Base-by-base conservation (phyloP, 2,888 invertebrate species). In the Mongoloraphidia duomilia region DNA sequence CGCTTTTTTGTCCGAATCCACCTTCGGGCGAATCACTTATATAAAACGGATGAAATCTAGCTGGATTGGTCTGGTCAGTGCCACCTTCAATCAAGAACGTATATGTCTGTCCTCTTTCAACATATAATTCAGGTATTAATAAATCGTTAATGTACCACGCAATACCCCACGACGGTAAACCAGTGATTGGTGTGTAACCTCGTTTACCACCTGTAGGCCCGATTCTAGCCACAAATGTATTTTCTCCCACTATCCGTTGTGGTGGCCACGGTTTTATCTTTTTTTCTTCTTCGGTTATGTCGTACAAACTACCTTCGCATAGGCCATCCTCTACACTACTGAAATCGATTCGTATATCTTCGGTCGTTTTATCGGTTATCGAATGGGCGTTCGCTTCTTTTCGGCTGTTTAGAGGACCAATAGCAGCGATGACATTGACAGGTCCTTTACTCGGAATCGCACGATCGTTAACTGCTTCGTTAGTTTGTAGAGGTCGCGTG, bases 81-180 rank as follows among this genome's bases (percentile, higher is more conserved):
- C 90, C 89, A 38, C 91, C 91, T 67, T 93, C 92, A 0, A 93
- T 83, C 26, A 78, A 65, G 65, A 93, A 93, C 35, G 82, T 84
- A 69, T 93, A 92, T 0, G 83, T 88, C 62, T 82, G 78, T 2
- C 91, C 92, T 42, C 92, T 74, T 63, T 90, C 88, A 52, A 94
- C 84, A 46, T 84, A 85, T 34, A 94, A 70, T 69, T 93, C 92
- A 0, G 94, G 94, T 55, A 92, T 89, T 14, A 94, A 75, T 55
- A 82, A 73, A 60, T 91, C 91, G 68, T 94, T 92, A 62, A 94
- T 80, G 71, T 90, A 94, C 90, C 90, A 93, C 13, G 89, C 86
- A 54, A 92, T 87, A 50, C 91, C 91, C 88, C 90, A 90, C 0
- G 87, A 84, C 8, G 86, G 82, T 57, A 77, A 75, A 42, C 87